A percentile compares a stretch with the other conserved stretches of the same genome.
Conservation (phyloP, 2,888 invertebrate genomes). For the Mycalesis mineus region DNA sequence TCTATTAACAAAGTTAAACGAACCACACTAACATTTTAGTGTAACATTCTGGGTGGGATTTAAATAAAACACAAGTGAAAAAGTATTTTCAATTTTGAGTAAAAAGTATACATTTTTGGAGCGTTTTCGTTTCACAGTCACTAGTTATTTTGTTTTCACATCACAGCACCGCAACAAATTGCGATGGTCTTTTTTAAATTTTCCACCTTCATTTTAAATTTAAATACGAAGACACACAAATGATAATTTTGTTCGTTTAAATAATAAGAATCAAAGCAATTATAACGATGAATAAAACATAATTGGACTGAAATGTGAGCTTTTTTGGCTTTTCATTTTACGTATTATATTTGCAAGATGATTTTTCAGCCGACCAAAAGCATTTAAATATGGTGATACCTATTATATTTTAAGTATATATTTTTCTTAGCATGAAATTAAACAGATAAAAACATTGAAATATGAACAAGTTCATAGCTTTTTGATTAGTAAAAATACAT, state of each 20-base stretch:
- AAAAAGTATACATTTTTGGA: neutral
- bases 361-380: too few species aligned
- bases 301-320: neutral
- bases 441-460: too few species aligned
- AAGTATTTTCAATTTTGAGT: neutral
- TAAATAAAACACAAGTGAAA: slow-evolving; percentile 1
- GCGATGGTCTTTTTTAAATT: neutral
- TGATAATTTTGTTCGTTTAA: neutral
- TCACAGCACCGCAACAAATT: neutral
- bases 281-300: neutral
- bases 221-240: neutral
- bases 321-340: too few species aligned
- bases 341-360: too few species aligned
- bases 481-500: too few species aligned
- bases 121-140: neutral
- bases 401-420: too few species aligned
- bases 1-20: too few species aligned
- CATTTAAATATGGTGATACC: too few species aligned
- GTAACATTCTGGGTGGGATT: neutral
- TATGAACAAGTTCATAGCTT: too few species aligned
- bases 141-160: slow-evolving; percentile 3
- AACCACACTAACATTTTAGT: too few species aligned
- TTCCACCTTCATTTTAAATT: neutral
- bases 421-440: too few species aligned
- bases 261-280: neutral